Base-by-base conservation (phyloP, 2,888 invertebrate genomes). In the Pammene fasciana region DNA sequence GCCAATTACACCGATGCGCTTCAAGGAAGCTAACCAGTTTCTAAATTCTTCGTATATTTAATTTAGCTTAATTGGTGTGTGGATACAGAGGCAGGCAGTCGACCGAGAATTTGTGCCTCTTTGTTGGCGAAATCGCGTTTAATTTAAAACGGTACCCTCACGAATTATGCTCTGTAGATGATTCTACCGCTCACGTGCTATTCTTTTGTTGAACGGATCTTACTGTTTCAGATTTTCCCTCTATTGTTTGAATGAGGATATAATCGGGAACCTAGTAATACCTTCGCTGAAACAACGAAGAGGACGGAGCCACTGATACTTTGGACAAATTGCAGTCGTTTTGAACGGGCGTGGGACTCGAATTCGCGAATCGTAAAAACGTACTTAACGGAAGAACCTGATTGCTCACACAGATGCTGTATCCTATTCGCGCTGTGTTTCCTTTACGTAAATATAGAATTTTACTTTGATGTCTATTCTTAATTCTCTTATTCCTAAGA, bases 11-110 rank as follows among this genome's bases (percentile, higher is more conserved):
- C 80, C 89, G 92, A 86, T 90, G 88, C 92, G 92, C 91, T 92
- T 88, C 89, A 89, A 90, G 90, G 88, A 91, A 91, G 90, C 87
- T 88, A 88, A 90, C 86, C 87, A 90, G 89, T 92, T 92, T 92
- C 92, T 92, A 92, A 91, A 92, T 92, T 92, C 92, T 92, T 89
- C 87, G 89, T 91, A 89, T 90, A 88, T 90, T 90, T 90, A 89
- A 89, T 91, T 90, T 86, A 88, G 84, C 88, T 90, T 90, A 92
- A 92, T 92, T 91, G 88, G 88, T 89, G 87, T 89, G 87, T 88
- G 83, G 87, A 88, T 89, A 85, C 82, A 80, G 83, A 79, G 82
- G 87, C 80, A 86, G 78, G 87, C 90, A 89, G 86, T 86, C 86
- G 88, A 91, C 90, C 90, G 89, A 89, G 87, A 89, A 89, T 89